Conservation (phyloP, 2,888 invertebrate genomes). For the Zygogramma bicolorata region DNA sequence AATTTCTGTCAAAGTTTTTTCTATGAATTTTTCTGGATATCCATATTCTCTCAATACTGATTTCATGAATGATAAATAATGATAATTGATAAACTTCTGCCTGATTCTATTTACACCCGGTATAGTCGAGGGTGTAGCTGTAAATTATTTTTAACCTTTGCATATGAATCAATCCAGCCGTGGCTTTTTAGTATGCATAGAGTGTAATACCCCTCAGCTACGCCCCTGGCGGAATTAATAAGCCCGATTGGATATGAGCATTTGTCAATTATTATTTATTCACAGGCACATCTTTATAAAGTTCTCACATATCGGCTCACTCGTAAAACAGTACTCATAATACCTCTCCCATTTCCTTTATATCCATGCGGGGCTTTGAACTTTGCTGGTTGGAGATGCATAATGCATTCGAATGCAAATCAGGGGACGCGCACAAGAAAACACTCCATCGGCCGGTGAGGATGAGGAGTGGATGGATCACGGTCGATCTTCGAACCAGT, state of each 20-base stretch:
- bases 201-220: neutral
- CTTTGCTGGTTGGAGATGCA: constrained; percentile 22
- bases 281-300: constrained; percentile 2
- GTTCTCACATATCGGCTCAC: neutral
- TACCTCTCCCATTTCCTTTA: constrained; percentile 12
- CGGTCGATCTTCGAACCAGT: too few species aligned
- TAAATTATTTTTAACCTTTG: too few species aligned
- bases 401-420: constrained; percentile 30
- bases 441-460: neutral
- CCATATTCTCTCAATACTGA: too few species aligned
- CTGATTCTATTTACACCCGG: too few species aligned
- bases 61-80: too few species aligned
- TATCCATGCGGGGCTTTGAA: constrained; percentile 24
- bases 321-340: constrained; percentile 4
- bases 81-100: too few species aligned
- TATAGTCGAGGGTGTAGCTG: too few species aligned
- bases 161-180: too few species aligned
- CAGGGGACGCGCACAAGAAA: neutral
- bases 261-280: constrained; percentile 6
- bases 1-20: too few species aligned
- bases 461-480: constrained; percentile 10
- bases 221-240: neutral
- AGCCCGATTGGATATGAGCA: neutral
- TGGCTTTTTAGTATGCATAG: too few species aligned
- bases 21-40: too few species aligned